phyloP scores from a whole-genome alignment of 2,888 invertebrate species.

The Acutogordius australiensis region DNA sequence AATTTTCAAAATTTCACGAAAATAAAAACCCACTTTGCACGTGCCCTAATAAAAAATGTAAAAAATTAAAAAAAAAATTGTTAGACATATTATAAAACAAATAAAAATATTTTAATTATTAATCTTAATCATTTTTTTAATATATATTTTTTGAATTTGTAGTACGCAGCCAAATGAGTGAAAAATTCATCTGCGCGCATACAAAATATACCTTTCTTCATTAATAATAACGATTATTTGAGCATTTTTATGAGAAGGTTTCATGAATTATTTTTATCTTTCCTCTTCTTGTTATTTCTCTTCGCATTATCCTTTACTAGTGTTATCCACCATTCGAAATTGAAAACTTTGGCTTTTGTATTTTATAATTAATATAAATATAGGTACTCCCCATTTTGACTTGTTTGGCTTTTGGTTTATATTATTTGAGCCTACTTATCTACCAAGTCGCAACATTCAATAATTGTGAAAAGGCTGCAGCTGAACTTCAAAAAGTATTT shows the following conservation, averaged over 20 bases:
- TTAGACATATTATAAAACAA: no score
- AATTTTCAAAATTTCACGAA: no score
- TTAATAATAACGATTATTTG: no score
- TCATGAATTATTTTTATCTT: neutral
- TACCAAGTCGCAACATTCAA: conserved; percentile 2
- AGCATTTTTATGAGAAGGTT: neutral
- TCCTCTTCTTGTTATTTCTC: neutral
- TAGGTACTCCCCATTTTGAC: neutral
- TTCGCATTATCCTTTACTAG: neutral
- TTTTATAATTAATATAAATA: neutral
- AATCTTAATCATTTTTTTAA: no score
- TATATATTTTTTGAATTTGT: no score
- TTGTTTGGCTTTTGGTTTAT: neutral
- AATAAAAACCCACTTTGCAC: no score
- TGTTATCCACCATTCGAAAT: neutral
- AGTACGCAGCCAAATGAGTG: no score
- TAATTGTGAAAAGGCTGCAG: neutral
- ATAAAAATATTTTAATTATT: no score
- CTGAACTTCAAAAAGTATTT: conserved; percentile 5
- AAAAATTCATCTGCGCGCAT: no score
- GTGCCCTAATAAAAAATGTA: no score
- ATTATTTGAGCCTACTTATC: neutral
- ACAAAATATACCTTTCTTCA: no score
- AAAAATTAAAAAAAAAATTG: no score
- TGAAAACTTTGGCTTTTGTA: neutral